Conservation (phyloP, 2,113 vertebrate species). For the Lepus timidus region DNA sequence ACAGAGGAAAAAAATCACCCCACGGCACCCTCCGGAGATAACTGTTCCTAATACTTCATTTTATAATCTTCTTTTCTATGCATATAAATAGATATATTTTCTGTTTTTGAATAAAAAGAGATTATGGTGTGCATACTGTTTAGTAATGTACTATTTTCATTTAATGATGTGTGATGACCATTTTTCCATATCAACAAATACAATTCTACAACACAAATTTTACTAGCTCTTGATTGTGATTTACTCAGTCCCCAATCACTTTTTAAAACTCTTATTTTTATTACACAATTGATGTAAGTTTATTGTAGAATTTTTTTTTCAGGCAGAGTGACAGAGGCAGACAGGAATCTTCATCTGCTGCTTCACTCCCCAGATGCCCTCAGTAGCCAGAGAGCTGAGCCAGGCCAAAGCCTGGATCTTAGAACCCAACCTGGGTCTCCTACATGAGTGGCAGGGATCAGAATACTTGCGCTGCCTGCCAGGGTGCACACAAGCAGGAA, state of each 20-base stretch:
- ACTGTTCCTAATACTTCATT: not conserved
- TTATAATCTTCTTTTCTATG: conserved; percentile 34
- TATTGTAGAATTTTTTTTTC: not conserved
- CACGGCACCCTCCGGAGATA: not conserved
- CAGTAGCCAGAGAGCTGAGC: too few species aligned
- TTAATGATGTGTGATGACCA: not conserved
- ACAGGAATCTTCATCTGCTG: too few species aligned
- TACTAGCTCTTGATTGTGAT: not conserved
- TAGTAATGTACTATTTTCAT: not conserved
- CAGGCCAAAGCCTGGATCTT: too few species aligned
- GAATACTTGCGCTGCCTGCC: too few species aligned
- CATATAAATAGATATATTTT: conserved; percentile 47
- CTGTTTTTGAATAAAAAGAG: conserved; percentile 57
- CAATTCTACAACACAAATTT: not conserved
- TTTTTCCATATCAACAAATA: not conserved
- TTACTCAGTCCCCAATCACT: not conserved
- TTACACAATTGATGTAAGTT: conserved; percentile 17
- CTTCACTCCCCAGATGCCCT: too few species aligned
- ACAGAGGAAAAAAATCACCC: not conserved
- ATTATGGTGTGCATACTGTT: not conserved
- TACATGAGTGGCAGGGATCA: too few species aligned
- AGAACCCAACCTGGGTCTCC: too few species aligned
- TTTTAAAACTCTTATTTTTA: conserved; percentile 43
- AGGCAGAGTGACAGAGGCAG: too few species aligned
- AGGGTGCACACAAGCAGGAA: too few species aligned